These are phyloP conservation scores for Aldrovandia affinis DNA, from an alignment of 2,797 vertebrate genomes.

Conservation along the genomic window DNA sequence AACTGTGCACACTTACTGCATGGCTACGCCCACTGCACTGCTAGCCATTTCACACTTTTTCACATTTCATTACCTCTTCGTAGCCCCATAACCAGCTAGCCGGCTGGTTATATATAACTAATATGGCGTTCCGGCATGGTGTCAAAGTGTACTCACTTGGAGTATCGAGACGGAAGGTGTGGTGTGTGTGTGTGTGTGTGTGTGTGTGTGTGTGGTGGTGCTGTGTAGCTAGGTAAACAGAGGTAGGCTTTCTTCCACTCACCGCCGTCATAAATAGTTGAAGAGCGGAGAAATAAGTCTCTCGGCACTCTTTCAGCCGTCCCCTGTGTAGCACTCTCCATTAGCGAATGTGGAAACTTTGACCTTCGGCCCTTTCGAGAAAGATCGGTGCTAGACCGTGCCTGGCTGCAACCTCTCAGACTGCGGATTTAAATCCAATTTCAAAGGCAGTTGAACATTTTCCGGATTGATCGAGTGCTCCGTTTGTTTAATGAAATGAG, in stretches of 20 bases:
- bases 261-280: neutral
- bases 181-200: too few relatives aligned
- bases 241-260: neutral
- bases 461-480: neutral
- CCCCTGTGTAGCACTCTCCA: neutral
- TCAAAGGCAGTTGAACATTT: conserved; percentile 12
- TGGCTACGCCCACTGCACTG: neutral
- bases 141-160: neutral
- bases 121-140: neutral
- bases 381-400: neutral
- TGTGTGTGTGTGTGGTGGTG: neutral
- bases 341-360: neutral
- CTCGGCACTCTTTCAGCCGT: neutral
- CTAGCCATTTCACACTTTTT: neutral
- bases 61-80: neutral
- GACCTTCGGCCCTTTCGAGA: neutral
- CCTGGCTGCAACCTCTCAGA: neutral
- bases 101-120: too few relatives aligned
- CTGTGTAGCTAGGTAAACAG: neutral
- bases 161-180: neutral
- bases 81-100: neutral
- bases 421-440: conserved; percentile 9
- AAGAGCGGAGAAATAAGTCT: neutral
- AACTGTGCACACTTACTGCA: neutral
- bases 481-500: conserved; percentile 18